Conservation (phyloP, 1,140 invertebrate genomes). For the Teleopsis dalmanni region DNA sequence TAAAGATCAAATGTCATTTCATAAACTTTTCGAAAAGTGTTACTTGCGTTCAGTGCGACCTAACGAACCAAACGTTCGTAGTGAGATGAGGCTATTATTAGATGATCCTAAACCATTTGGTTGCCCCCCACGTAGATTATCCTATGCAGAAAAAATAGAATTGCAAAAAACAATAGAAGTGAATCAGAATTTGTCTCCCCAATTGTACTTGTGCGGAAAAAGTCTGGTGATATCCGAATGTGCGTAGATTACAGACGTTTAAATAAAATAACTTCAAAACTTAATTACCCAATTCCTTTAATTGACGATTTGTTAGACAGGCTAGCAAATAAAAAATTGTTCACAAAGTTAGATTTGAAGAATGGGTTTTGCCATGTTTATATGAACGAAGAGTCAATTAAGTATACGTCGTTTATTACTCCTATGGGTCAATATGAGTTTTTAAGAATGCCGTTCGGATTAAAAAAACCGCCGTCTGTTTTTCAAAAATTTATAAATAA, state of each 20-base stretch:
- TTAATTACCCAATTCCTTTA: constrained; percentile 30
- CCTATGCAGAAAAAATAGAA: constrained; percentile 19
- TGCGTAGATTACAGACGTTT: constrained; percentile 25
- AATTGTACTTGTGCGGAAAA: constrained; percentile 27
- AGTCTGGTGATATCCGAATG: constrained; percentile 19
- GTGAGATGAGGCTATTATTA: constrained; percentile 13
- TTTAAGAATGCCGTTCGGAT: constrained; percentile 25
- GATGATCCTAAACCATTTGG: constrained; percentile 15
- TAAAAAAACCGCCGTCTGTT: constrained; percentile 29
- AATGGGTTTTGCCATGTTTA: constrained; percentile 39
- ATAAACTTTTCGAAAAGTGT: constrained; percentile 1
- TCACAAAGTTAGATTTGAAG: constrained; percentile 26
- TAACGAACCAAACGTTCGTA: constrained; percentile 3
- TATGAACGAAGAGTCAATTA: constrained; percentile 17
- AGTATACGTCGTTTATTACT: constrained; percentile 32
- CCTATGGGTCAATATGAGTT: constrained; percentile 32
- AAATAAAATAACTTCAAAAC: constrained; percentile 19
- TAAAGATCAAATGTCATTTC: background rate
- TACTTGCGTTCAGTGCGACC: constrained; percentile 1
- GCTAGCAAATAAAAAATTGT: constrained; percentile 17
- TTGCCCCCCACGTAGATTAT: constrained; percentile 18
- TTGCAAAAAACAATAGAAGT: constrained; percentile 23
- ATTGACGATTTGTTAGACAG: constrained; percentile 35
- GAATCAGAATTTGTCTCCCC: constrained; percentile 29
- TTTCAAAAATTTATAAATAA: constrained; percentile 42